Evolutionary conservation across 1,140 invertebrate genomes (phyloP), one percentile per base, ranked within the genome.

Genomic region (Wasmannia auropunctata): DNA sequence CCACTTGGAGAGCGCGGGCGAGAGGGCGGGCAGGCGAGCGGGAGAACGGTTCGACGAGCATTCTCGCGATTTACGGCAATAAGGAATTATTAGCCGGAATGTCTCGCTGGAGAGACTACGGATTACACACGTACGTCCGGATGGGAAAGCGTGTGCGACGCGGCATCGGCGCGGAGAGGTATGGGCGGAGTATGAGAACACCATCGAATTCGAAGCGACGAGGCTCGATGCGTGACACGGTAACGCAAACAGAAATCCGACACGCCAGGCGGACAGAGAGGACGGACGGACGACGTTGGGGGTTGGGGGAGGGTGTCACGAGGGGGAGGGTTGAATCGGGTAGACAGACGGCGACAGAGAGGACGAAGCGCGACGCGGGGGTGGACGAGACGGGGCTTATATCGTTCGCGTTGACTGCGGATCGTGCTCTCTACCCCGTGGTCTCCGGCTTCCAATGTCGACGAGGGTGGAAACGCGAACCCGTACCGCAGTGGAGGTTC

Each of bases 221-320:
- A 85, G 88, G 92, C 84, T 91, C 88, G 86, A 91, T 93, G 92
- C 92, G 92, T 92, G 91, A 92, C 92, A 92, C 92, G 92, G 90
- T 91, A 93, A 92, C 92, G 92, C 92, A 93, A 93, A 93, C 93
- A 93, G 93, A 93, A 93, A 93, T 92, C 93, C 91, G 92, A 93
- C 92, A 91, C 93, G 91, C 87, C 88, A 83, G 87, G 80, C 84
- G 88, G 79, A 83, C 60, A 77, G 76, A 80, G 85, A 85, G 81
- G 80, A 70, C 46, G 67, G 80, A 88, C 86, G 77, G 87, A 60
- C 58, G 54, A 81, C 80, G 75, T 69, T 25, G 7, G 46, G 31
- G 81, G 85, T 43, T 60, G 77, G 80, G 77, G 80, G 80, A 77
- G 91, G 51, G 81, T 43, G 80, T 84, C 37, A 76, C 58, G 62